Evolutionary conservation across 2,888 invertebrate species (phyloP).

Genomic region (Platerodrilus igneus): DNA sequence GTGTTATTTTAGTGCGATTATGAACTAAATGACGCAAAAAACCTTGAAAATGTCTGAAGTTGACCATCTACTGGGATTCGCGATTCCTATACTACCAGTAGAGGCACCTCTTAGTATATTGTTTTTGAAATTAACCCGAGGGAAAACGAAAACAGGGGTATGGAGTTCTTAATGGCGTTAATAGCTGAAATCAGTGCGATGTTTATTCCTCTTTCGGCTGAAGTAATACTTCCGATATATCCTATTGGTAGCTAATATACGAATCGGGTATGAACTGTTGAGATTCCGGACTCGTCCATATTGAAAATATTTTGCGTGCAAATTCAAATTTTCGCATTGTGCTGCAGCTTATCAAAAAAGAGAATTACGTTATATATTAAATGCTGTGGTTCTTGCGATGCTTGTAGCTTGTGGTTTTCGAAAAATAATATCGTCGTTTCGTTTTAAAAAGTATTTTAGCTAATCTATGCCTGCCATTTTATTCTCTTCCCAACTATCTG

Average conservation of each 20-base stretch:
- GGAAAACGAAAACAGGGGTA: constrained; percentile 28
- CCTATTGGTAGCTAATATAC: too few relatives aligned
- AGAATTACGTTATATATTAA: neutral
- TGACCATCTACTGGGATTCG: constrained; percentile 31
- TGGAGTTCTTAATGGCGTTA: constrained; percentile 27
- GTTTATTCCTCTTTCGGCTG: constrained; percentile 25
- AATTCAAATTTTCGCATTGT: too few relatives aligned
- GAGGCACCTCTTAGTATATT: too few relatives aligned
- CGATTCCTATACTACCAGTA: constrained; percentile 18
- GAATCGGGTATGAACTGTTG: constrained; percentile 32
- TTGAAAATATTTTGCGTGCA: too few relatives aligned
- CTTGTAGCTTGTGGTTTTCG: neutral
- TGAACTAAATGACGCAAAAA: constrained; percentile 17
- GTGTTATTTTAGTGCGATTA: too few relatives aligned
- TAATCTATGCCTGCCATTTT: too few relatives aligned
- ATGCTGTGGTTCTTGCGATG: neutral
- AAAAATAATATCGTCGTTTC: neutral
- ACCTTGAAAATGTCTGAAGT: constrained; percentile 27
- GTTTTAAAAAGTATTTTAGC: too few relatives aligned
- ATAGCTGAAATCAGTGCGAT: constrained; percentile 27
- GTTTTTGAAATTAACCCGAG: too few relatives aligned
- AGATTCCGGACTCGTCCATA: too few relatives aligned
- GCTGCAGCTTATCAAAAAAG: too few relatives aligned
- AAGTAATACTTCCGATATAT: constrained; percentile 24
- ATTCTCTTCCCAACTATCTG: too few relatives aligned